Evolutionary conservation across 2,797 vertebrate species (phyloP), one percentile per base, ranked within the genome.

Genomic region (Cygnus olor): DNA sequence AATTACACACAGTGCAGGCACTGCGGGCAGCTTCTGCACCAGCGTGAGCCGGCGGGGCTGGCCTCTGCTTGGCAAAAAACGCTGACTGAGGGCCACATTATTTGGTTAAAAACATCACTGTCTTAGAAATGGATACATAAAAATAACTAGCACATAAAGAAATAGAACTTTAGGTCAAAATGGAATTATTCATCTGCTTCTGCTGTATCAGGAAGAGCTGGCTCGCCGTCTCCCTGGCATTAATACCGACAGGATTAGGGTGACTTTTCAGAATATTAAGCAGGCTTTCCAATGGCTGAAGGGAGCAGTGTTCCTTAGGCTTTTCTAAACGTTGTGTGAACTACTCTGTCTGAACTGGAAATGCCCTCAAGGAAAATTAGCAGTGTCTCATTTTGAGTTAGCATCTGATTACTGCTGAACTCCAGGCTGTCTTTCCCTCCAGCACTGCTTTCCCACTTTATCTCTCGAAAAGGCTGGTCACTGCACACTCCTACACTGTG

Each of bases 1-100:
- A 83, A 71, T 77, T 71, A 54, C 65, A 38, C 11, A 27, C 20
- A 47, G 4, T 0, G 0, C 38, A 40, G 71, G 57, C 11, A 9
- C 0, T 3, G 15, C 9, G 27, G 40, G n/a, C 0, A 3, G 32
- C 21, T 58, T 54, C 44, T 30, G 28, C 0, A 2, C 16, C 0
- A 0, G 42, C 21, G 11, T 49, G 71, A 30, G 64, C 1, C 1
- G 12, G 9, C 4, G 42, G 58, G 27, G 5, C 15, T 82, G 66
- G 14, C 14, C 30, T 82, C 60, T 63, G 42, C 53, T 3, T 10
- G 2, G 44, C 32, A 40, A n/a, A 70, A 61, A 12, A 34, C 4
- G 7, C 0, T 3, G 47, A 42, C 20, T 2, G 7, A 83, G 54
- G 0, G 22, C 36, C 24, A 9, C 28, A 4, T 9, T 77, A 27